These are phyloP conservation scores for Engraulis encrasicolus DNA, from an alignment of 2,113 vertebrate species.

Conservation along the genomic window DNA sequence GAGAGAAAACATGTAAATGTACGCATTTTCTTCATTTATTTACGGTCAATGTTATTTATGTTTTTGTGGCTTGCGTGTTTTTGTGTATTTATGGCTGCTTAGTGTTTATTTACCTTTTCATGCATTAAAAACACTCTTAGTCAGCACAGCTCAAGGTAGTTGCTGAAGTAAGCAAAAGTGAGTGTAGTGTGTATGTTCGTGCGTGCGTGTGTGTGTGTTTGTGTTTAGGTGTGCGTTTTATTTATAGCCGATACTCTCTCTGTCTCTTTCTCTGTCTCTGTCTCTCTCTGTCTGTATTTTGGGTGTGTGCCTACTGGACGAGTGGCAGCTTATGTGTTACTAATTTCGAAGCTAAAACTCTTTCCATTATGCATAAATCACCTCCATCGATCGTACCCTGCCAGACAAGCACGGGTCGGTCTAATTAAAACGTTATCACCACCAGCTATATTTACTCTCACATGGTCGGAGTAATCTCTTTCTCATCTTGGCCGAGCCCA, in stretches of 20 bases:
- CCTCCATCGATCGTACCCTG: not conserved
- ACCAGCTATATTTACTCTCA: not conserved
- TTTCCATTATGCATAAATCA: not conserved
- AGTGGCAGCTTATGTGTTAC: not conserved
- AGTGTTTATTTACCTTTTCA: no score
- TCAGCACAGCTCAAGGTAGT: no score
- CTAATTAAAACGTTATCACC: not conserved
- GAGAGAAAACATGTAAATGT: not conserved
- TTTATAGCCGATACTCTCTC: no score
- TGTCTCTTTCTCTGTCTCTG: constrained; percentile 23
- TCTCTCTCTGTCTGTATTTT: not conserved
- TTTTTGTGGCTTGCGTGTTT: no score
- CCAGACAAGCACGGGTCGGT: not conserved
- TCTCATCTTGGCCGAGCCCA: not conserved
- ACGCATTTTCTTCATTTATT: not conserved
- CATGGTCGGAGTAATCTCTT: not conserved
- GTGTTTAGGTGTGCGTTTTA: no score
- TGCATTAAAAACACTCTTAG: no score
- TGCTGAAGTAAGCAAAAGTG: no score
- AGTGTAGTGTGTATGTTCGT: no score
- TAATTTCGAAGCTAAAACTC: not conserved
- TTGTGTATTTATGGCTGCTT: no score
- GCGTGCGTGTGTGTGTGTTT: no score
- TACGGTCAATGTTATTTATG: no score
- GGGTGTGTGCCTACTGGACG: not conserved